Evolutionary conservation across 2,113 vertebrate genomes (phyloP).

Genomic region (Bostrychus sinensis): DNA sequence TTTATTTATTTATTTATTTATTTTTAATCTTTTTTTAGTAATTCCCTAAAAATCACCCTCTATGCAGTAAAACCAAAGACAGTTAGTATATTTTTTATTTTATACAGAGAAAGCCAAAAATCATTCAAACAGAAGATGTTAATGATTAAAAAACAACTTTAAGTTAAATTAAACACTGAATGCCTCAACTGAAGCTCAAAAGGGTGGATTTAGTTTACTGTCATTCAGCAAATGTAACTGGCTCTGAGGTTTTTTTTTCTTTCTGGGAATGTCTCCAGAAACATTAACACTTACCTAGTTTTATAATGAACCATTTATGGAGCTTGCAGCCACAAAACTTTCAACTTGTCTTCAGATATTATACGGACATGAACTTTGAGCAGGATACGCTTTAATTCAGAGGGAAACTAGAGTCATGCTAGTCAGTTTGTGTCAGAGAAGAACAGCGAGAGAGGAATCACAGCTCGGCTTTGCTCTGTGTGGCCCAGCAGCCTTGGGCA

Average conservation of each 20-base stretch:
- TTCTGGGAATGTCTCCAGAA: slow-evolving; percentile 83
- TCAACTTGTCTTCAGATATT: slow-evolving; percentile 83
- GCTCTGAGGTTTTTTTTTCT: slow-evolving; percentile 15
- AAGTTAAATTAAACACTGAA: no score
- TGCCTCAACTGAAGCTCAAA: no score
- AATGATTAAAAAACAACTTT: no score
- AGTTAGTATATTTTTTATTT: no score
- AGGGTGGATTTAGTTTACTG: slow-evolving; percentile 1
- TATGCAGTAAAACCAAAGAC: no score
- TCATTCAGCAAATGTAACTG: slow-evolving; percentile 1
- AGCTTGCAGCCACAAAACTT: slow-evolving; percentile 79
- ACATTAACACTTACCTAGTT: slow-evolving; percentile 80
- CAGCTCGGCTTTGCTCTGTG: slow-evolving; percentile 60
- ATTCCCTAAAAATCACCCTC: no score
- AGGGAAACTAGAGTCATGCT: slow-evolving; percentile 78
- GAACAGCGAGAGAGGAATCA: slow-evolving; percentile 17
- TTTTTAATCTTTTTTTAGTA: no score
- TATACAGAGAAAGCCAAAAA: no score
- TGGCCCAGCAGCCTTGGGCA: slow-evolving; percentile 85
- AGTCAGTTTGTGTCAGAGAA: slow-evolving; percentile 74
- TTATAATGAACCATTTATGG: slow-evolving; percentile 78
- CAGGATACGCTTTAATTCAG: slow-evolving; percentile 79
- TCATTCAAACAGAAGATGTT: no score
- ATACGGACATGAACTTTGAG: slow-evolving; percentile 75
- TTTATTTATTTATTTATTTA: no score